Percentiles rank a stretch among this genome's conserved stretches.
phyloP scores from a whole-genome alignment of 2,113 vertebrate species.

The Grallaria varia region DNA sequence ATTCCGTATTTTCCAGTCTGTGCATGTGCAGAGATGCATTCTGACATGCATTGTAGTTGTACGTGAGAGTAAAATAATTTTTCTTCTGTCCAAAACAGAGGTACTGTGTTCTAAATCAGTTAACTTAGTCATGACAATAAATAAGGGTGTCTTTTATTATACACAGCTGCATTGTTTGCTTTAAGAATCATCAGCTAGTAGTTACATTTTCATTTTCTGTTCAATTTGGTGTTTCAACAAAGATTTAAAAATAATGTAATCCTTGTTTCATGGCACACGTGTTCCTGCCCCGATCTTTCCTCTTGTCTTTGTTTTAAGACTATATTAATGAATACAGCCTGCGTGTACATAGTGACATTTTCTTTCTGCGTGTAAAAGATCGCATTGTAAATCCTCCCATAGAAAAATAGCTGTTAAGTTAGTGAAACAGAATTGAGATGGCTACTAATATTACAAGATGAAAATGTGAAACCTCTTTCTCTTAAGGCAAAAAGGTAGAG shows the following conservation, averaged over 20 bases:
- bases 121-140: constrained; percentile 62
- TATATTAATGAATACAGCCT: constrained; percentile 62
- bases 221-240: constrained; percentile 18
- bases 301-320: constrained; percentile 73
- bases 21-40: constrained; percentile 30
- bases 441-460: background rate
- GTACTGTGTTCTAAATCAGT: constrained; percentile 52
- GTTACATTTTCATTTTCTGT: constrained; percentile 61
- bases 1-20: background rate
- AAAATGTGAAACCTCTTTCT: background rate
- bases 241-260: constrained; percentile 33
- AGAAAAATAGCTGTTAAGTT: constrained; percentile 10
- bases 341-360: constrained; percentile 16
- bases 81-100: constrained; percentile 50
- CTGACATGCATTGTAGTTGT: constrained; percentile 41
- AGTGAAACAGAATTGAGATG: background rate
- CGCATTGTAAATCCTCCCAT: background rate
- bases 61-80: constrained; percentile 56
- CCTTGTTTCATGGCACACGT: constrained; percentile 48
- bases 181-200: constrained; percentile 47
- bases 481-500: background rate
- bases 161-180: constrained; percentile 63
- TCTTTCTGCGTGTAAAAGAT: constrained; percentile 34
- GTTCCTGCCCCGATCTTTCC: constrained; percentile 57
- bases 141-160: constrained; percentile 66